These are phyloP conservation scores for Apamea monoglypha DNA, from an alignment of 2,888 invertebrate genomes.

Conservation along the genomic window DNA sequence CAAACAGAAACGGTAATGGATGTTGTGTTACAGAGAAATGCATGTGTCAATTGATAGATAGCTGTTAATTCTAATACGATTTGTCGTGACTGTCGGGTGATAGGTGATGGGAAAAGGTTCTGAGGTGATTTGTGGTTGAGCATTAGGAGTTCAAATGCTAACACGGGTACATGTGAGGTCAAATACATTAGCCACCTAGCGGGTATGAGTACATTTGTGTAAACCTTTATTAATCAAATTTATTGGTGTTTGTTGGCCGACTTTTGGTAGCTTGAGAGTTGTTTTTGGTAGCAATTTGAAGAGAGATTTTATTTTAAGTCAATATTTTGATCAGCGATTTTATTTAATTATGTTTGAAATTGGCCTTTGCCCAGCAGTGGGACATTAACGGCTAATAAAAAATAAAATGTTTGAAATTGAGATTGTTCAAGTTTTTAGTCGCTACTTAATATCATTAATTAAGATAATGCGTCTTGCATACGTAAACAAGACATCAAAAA, in stretches of 20 bases:
- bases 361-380: too few species aligned
- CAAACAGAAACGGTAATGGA: constrained; percentile 78
- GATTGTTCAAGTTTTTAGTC: neutral
- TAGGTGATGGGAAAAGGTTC: constrained; percentile 85
- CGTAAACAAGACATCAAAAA: constrained; percentile 39
- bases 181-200: constrained; percentile 90
- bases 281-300: constrained; percentile 50
- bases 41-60: constrained; percentile 81
- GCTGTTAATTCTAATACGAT: constrained; percentile 85
- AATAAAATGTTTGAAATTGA: neutral
- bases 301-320: neutral
- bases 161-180: constrained; percentile 86
- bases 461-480: neutral
- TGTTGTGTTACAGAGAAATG: constrained; percentile 67
- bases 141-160: constrained; percentile 88
- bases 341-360: neutral
- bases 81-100: constrained; percentile 88
- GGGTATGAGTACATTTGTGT: constrained; percentile 80
- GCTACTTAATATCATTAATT: constrained; percentile 8
- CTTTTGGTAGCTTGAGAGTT: constrained; percentile 65
- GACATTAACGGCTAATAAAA: too few species aligned
- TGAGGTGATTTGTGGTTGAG: constrained; percentile 85
- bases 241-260: constrained; percentile 70
- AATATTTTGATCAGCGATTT: constrained; percentile 26
- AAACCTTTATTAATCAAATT: constrained; percentile 86